Conservation (phyloP, 2,113 vertebrate species). For the Crotalus horridus region DNA sequence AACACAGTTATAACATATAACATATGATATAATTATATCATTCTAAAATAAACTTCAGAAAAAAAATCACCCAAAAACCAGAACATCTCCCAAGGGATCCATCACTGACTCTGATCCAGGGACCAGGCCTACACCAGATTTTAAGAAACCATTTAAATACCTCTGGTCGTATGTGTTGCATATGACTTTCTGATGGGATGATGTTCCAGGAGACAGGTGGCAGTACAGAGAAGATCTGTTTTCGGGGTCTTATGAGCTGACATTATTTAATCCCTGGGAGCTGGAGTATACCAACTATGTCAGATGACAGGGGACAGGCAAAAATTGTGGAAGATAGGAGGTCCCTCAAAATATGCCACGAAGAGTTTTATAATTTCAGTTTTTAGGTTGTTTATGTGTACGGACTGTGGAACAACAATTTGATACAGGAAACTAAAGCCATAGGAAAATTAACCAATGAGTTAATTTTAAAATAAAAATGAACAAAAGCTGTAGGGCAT, state of each 20-base stretch:
- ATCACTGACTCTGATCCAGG: background rate
- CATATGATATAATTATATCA: background rate
- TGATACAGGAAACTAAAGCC: background rate
- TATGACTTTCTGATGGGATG: background rate
- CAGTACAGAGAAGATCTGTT: background rate
- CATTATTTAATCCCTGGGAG: background rate
- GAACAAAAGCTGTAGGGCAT: background rate
- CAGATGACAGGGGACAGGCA: background rate
- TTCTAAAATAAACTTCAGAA: background rate
- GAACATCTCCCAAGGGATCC: background rate
- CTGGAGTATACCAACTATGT: background rate
- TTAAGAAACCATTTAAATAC: background rate
- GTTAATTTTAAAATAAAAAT: background rate
- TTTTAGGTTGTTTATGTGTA: background rate
- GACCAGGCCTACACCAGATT: background rate
- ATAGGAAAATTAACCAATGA: background rate
- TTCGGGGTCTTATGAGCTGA: background rate
- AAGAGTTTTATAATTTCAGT: background rate
- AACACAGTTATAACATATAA: background rate
- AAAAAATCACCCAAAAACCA: background rate
- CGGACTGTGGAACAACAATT: background rate
- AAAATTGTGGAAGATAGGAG: background rate
- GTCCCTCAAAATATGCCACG: background rate
- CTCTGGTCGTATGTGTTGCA: background rate
- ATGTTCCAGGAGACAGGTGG: background rate